Evolutionary conservation across 2,888 invertebrate genomes (phyloP), one percentile per base, ranked within the genome.

Genomic region (Unio pictorum): DNA sequence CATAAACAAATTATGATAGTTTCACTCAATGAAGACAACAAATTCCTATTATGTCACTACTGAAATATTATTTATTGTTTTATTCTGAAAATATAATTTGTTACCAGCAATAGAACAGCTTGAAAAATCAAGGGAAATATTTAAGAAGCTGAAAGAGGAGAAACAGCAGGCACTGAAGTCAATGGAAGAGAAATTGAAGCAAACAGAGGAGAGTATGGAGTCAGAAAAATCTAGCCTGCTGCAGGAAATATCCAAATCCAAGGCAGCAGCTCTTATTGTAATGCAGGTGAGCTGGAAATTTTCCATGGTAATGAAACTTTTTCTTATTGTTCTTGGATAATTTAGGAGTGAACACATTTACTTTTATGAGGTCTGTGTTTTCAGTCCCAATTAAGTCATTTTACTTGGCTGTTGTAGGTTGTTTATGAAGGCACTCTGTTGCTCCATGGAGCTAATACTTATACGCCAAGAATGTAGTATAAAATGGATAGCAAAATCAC

Each of bases 241-340:
- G 54, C 87, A 89, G 75, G 90, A 90, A 71, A 79, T 91, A 61
- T 87, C 88, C n/a, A 75, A 89, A 26, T 90, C 89, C 55, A 91
- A 90, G 72, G 78, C 87, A 57, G 90, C 88, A 23, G 90, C 90
- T n/a, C 83, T 90, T 56, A 79, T 83, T 28, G 80, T 89, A 55
- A 79, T 90, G 80, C 88, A 89, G 86, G 89, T 88, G 69, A 34
- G 60, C 64, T 58, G 58, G 17, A 18, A 26, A 15, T 11, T 58
- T 58, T n/a, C 17, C 0, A 17, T 58, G 59, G 17, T n/a, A 11
- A 26, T 58, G 59, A n/a, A 58, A 3, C 2, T 17, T 58, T 8
- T 23, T 58, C 7, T 30, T 5, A 45, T 34, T 45, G 45, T 45
- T 45, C 45, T 45, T 45, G 45, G 45, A 11, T 45, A 45, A 45